Conservation (phyloP, 2,888 invertebrate genomes). For the Hermodice carunculata region DNA sequence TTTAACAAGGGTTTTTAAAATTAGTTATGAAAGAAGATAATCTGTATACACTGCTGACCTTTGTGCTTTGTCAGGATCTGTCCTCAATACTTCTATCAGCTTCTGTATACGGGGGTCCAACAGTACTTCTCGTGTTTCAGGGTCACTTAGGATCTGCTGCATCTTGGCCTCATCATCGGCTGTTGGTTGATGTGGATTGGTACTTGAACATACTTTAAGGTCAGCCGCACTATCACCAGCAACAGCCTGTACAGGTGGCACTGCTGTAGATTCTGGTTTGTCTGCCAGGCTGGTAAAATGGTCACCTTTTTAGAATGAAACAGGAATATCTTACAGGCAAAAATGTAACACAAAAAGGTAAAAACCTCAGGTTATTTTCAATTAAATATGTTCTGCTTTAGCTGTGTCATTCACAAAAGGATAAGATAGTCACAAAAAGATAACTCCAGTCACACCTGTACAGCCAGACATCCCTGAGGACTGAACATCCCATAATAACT, state of each 20-base stretch:
- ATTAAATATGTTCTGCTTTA: too few species aligned
- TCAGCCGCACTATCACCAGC: constrained; percentile 38
- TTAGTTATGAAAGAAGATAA: too few species aligned
- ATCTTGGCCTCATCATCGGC: constrained; percentile 34
- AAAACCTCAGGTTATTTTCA: too few species aligned
- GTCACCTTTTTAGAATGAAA: not conserved
- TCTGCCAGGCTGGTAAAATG: constrained; percentile 11
- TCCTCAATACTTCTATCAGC: constrained; percentile 50
- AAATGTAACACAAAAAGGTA: too few species aligned
- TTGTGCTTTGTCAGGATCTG: constrained; percentile 55
- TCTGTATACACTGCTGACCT: too few species aligned
- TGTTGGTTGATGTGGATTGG: constrained; percentile 21
- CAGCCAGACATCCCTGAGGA: too few species aligned
- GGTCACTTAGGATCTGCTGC: constrained; percentile 43
- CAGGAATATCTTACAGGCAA: too few species aligned
- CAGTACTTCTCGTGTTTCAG: constrained; percentile 51
- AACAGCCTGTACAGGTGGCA: not conserved
- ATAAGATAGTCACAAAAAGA: too few species aligned
- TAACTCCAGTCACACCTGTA: too few species aligned
- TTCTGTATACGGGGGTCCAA: constrained; percentile 56
- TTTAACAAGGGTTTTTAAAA: too few species aligned
- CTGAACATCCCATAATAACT: too few species aligned
- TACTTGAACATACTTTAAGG: constrained; percentile 15
- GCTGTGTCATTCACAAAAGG: too few species aligned
- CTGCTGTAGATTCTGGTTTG: not conserved